Base-by-base conservation (phyloP, 2,113 vertebrate genomes). In the Rafetus swinhoei region DNA sequence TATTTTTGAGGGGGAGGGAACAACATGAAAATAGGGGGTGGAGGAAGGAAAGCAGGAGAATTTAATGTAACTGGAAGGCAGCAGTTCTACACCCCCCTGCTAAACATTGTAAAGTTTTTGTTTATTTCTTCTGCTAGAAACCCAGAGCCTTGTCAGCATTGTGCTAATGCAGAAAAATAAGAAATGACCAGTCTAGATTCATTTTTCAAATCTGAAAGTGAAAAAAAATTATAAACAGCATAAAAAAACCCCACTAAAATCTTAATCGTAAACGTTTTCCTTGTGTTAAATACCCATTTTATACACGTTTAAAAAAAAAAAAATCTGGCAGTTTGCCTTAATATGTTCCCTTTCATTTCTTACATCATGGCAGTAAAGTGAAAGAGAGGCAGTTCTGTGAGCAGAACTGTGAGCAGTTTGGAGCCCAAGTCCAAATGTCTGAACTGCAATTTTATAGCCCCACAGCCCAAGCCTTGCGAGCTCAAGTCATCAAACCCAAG, bases 121-220 rank as follows among this genome's bases (percentile, higher is more conserved):
- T 9, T 14, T 90, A 29, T 7, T 50, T 21, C 54, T 5, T 14
- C 24, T 79, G 82, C 4, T 79, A 16, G 7, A 72, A 62, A 89
- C 84, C 1, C 7, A 79, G 82, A 9, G 0, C 0, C 54, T 55
- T 87, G 14, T 72, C 65, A 87, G 55, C 6, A 62, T 2, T 80
- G 12, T 60, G 3, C 3, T 82, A 21, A 50, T 82, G 76, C 22
- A 72, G 60, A 95, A 60, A 6, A 32, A 19, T 56, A 57, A 65
- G 3, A 74, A 3, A 88, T 6, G 1, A 74, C 10, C 8, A 65
- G 84, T 24, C 27, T 65, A 39, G 1, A 59, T 59, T 59, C 22
- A 59, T 39, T 69, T 29, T 90, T 79, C 50, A n/a, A 45, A 2
- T 57, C 35, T 82, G 13, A 94, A 32, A 54, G 24, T 59, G 57